Evolutionary conservation across 2,113 vertebrate species (phyloP), one percentile per base, ranked within the genome.

Genomic region (Redunca redunca): DNA sequence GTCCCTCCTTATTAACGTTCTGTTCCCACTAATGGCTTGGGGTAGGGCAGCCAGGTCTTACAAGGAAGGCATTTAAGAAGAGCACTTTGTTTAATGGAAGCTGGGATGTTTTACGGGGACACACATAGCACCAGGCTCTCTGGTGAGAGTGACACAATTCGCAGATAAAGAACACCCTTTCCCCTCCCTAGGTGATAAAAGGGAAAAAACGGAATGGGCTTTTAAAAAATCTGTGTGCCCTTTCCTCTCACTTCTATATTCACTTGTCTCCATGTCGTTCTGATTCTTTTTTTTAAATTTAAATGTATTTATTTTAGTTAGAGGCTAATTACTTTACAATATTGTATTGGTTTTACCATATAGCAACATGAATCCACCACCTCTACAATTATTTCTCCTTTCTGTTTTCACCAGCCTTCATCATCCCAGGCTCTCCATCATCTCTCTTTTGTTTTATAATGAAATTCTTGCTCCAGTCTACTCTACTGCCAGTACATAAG

Each of bases 1-100:
- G 97, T 98, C 98, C 97, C 98, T 99, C 97, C 99, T 98, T 99
- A 99, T 99, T 99, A 98, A 99, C 83, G 98, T 98, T 97, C 99
- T 98, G 98, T 98, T 98, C 96, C 98, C 98, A 98, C 98, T 99
- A 99, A 99, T 99, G 98, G 98, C 98, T 98, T 92, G 93, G 98
- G 98, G 97, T 98, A 98, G 98, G 98, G 98, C 98, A 98, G 98
- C 98, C 98, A 97, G 99, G 98, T 98, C 98, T 98, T 98, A 98
- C 98, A 98, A 98, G 98, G 98, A 98, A 98, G 97, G 97, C 98
- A 98, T 98, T 99, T 98, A 98, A 98, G 97, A 98, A 77, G 97
- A 97, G 97, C 2, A 5, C 92, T 98, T 96, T 98, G 97, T 98
- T 98, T 98, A 98, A 98, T 98, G 93, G 97, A 98, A 98, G 94